Evolutionary conservation across 1,140 invertebrate species (phyloP).

Genomic region (Diachasma alloeum): DNA sequence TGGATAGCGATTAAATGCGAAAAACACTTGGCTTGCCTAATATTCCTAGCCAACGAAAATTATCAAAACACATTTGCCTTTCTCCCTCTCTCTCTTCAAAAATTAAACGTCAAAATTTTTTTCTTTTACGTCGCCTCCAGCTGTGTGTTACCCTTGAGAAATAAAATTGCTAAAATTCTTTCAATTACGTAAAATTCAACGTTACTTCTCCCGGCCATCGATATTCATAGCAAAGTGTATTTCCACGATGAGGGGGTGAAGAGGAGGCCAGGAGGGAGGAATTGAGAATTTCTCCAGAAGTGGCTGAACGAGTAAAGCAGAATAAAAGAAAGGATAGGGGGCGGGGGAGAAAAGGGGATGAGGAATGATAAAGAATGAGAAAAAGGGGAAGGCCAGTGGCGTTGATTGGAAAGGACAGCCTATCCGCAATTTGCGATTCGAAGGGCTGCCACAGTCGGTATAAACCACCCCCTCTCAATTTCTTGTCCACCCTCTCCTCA

Average conservation of each 20-base stretch:
- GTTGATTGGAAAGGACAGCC: constrained; percentile 56
- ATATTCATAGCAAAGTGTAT: constrained; percentile 53
- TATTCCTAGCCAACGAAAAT: background rate
- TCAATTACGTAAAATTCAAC: constrained; percentile 45
- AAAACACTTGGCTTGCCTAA: background rate
- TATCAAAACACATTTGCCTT: background rate
- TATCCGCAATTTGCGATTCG: constrained; percentile 50
- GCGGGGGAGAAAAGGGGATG: constrained; percentile 16
- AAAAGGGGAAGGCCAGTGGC: constrained; percentile 30
- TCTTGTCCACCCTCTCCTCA: background rate
- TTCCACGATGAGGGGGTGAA: constrained; percentile 37
- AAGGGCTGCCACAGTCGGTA: constrained; percentile 12
- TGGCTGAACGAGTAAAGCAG: constrained; percentile 10
- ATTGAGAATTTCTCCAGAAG: constrained; percentile 35
- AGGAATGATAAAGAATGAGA: constrained; percentile 38
- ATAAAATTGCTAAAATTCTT: constrained; percentile 48
- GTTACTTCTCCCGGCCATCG: constrained; percentile 48
- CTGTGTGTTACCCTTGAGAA: constrained; percentile 36
- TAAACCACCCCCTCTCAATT: background rate
- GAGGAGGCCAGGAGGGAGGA: constrained; percentile 34
- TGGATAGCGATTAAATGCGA: background rate
- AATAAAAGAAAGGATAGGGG: background rate
- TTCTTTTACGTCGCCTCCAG: constrained; percentile 47
- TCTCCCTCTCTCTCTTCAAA: background rate
- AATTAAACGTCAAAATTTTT: background rate